Percentiles rank a stretch among this genome's conserved stretches.
Conservation (phyloP, 2,888 invertebrate species). For the Drosophila hamatofila region DNA sequence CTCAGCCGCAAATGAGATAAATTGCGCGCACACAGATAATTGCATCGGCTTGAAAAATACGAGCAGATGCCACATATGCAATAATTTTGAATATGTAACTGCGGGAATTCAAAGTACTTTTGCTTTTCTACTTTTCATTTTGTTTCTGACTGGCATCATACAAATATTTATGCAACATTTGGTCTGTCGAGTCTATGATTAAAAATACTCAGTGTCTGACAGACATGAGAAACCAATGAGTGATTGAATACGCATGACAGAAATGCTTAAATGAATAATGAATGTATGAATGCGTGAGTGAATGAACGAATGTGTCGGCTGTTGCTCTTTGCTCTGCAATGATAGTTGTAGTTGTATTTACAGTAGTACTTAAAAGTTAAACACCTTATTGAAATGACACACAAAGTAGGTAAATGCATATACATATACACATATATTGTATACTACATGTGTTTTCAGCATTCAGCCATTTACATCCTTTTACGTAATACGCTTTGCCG, state of each 20-base stretch:
- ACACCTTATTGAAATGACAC: slow-evolving; percentile 32
- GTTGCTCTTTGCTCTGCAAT: slow-evolving; percentile 32
- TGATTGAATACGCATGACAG: slow-evolving; percentile 45
- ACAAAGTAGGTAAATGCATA: slow-evolving; percentile 1
- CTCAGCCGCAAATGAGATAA: slow-evolving; percentile 84
- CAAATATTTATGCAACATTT: slow-evolving; percentile 53
- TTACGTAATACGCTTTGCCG: slow-evolving; percentile 36
- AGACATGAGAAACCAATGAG: slow-evolving; percentile 19
- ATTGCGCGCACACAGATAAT: slow-evolving; percentile 80
- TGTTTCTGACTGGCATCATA: neutral
- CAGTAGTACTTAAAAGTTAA: slow-evolving; percentile 56
- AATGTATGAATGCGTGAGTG: neutral
- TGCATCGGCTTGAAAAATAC: slow-evolving; percentile 52
- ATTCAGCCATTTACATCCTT: slow-evolving; percentile 30
- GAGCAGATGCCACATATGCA: slow-evolving; percentile 52
- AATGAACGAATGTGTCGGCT: slow-evolving; percentile 23
- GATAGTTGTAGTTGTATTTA: slow-evolving; percentile 63
- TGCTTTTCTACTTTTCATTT: neutral
- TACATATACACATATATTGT: neutral
- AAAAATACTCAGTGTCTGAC: slow-evolving; percentile 35
- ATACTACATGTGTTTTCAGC: slow-evolving; percentile 14
- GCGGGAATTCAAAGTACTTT: slow-evolving; percentile 22
- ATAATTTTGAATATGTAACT: slow-evolving; percentile 42
- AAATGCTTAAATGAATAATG: slow-evolving; percentile 14
- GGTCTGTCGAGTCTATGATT: slow-evolving; percentile 29